These are phyloP conservation scores for Porites rus DNA, from an alignment of 92 coral and sea anemone genomes.

Conservation along the genomic window DNA sequence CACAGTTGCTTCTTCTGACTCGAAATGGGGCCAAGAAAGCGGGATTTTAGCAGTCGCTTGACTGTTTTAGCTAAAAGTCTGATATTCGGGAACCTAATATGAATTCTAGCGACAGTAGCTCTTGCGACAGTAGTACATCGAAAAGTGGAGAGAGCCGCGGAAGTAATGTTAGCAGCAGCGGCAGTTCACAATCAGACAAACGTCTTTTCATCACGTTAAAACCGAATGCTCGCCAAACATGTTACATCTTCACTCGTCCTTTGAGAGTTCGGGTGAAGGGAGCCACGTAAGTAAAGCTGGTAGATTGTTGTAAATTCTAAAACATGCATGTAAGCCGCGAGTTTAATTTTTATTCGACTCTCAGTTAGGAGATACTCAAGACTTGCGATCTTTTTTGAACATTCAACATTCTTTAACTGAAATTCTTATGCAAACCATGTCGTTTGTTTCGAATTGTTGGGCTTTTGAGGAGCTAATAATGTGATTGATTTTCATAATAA, in stretches of 20 bases:
- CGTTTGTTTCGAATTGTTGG: too few species aligned
- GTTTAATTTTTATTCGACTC: too few species aligned
- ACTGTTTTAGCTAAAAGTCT: not conserved
- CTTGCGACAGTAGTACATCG: constrained; percentile 8
- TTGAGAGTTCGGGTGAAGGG: constrained; percentile 33
- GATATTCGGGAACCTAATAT: not conserved
- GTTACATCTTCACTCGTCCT: constrained; percentile 48
- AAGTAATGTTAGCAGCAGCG: constrained; percentile 12
- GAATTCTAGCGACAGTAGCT: constrained; percentile 22
- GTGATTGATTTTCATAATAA: too few species aligned
- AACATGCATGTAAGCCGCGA: too few species aligned
- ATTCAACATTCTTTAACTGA: too few species aligned
- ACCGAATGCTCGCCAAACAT: constrained; percentile 46
- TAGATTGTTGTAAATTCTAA: not conserved
- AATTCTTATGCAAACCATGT: too few species aligned
- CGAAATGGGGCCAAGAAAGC: not conserved
- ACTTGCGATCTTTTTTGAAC: too few species aligned
- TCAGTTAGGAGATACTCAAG: too few species aligned
- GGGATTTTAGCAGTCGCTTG: not conserved
- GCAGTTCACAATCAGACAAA: constrained; percentile 15
- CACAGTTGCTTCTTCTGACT: not conserved
- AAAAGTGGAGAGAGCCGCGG: constrained; percentile 8
- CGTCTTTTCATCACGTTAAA: constrained; percentile 46
- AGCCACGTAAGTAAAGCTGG: constrained; percentile 18
- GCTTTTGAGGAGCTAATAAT: too few species aligned